A percentile compares a stretch with the other conserved stretches of the same genome.
These are phyloP conservation scores for Xiphophorus hellerii DNA, from an alignment of 2,113 vertebrate genomes.

Conservation along the genomic window DNA sequence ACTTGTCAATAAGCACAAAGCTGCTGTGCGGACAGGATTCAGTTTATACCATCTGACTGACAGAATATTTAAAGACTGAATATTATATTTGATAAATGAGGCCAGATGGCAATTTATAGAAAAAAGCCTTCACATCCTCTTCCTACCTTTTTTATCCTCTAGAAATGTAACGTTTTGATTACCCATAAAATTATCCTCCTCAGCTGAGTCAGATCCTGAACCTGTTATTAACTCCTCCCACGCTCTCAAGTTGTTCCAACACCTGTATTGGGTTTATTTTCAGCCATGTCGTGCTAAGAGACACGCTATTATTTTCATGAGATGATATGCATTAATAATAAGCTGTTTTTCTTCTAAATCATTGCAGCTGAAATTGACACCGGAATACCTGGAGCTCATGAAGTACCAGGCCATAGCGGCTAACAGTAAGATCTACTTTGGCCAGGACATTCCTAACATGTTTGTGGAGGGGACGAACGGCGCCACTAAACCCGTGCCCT, in stretches of 20 bases:
- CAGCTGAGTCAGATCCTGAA: neutral
- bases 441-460: conserved; percentile 90
- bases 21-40: neutral
- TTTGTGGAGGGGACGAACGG: conserved; percentile 86
- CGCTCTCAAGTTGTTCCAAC: neutral
- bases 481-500: conserved; percentile 69
- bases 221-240: neutral
- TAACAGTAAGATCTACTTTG: conserved; percentile 98
- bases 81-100: neutral
- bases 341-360: conserved; percentile 14
- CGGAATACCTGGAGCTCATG: conserved; percentile 92
- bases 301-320: neutral
- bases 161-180: neutral
- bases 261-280: conserved; percentile 3
- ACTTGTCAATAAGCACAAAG: neutral
- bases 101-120: neutral
- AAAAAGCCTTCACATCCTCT: neutral
- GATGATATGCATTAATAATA: neutral
- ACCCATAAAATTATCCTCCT: neutral
- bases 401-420: conserved; percentile 92
- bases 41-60: neutral
- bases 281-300: neutral
- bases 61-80: neutral
- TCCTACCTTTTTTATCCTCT: neutral
- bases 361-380: conserved; percentile 91